Evolutionary conservation across 2,888 invertebrate genomes (phyloP), one percentile per base, ranked within the genome.

Genomic region (Amorpha juglandis): DNA sequence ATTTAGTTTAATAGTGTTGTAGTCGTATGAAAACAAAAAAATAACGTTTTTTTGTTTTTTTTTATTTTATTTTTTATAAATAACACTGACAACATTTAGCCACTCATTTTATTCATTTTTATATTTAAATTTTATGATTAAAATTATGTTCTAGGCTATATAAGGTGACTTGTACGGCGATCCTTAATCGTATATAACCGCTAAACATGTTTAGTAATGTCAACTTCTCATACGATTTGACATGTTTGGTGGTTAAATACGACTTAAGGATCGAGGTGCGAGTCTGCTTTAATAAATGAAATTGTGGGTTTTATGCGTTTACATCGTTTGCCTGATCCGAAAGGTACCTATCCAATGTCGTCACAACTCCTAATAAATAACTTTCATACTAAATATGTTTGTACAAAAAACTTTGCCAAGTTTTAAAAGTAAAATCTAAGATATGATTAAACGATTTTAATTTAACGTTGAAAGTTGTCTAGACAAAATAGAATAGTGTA

Each of bases 331-430:
- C 12, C 19, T 42, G 19, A 12, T 38, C 19, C 33, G 12, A 55
- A 55, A 33, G 47, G 64, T 64, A 52, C 42, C n/a, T n/a, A n/a
- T n/a, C 42, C 45, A 16, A 27, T 52, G 64, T 64, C 53, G 53
- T 47, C 47, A 33, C 53, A 64, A 64, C 64, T 55, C 47, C 12
- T 11, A 42, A 42, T 27, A 27, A 27, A 27, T 27, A 27, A 45
- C 12, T 9, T 45, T 11, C 6, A 11, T 45, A 45, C 11, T 14
- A 45, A 11, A 12, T 9, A 8, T 45, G 14, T 45, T 12, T 45
- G 1, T 45, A 8, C 7, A 12, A 42, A 8, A 6, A 45, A 0
- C 11, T 45, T 45, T 7, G 14, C 11, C 14, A 38, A 38, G 7
- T 38, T 38, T 12, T 45, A 14, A 45, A 4, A 1, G 14, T 2